phyloP scores from a whole-genome alignment of 2,113 vertebrate species.

The Chamaetylas fuelleborni region DNA sequence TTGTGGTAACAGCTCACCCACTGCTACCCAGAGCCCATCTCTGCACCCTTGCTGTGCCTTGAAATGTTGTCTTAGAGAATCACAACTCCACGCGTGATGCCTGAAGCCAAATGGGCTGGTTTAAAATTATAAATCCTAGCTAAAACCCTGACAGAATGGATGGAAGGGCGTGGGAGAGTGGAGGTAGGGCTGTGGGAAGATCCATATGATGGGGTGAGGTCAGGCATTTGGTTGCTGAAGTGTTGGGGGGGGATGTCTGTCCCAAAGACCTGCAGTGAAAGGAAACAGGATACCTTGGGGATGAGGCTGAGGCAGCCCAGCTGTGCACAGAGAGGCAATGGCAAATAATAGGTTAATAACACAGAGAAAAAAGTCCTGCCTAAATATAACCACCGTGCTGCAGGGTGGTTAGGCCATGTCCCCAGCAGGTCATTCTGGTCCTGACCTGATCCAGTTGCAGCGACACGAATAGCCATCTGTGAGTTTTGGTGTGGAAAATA shows the following conservation, averaged over 20 bases:
- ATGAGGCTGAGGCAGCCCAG: neutral
- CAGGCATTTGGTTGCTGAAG: neutral
- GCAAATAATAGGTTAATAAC: slow-evolving; percentile 10
- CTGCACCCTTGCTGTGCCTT: fast-evolving
- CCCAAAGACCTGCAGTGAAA: neutral
- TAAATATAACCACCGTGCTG: neutral
- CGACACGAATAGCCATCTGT: slow-evolving; percentile 19
- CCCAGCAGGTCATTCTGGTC: slow-evolving; percentile 5
- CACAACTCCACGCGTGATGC: neutral
- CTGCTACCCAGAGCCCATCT: neutral
- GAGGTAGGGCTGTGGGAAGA: neutral
- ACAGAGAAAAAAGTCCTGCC: neutral
- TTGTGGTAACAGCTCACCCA: neutral
- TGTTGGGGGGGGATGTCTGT: neutral
- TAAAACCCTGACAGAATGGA: fast-evolving
- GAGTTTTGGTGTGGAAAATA: slow-evolving; percentile 65
- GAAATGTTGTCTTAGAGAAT: neutral
- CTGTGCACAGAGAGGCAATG: neutral
- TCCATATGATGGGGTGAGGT: neutral
- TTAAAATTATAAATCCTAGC: neutral
- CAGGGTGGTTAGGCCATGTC: neutral
- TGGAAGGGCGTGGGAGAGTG: neutral
- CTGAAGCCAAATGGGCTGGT: neutral
- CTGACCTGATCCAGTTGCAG: neutral
- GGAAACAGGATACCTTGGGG: neutral